These are phyloP conservation scores for Geopemphigus sp. DNA, from an alignment of 1,140 invertebrate species.

Conservation along the genomic window DNA sequence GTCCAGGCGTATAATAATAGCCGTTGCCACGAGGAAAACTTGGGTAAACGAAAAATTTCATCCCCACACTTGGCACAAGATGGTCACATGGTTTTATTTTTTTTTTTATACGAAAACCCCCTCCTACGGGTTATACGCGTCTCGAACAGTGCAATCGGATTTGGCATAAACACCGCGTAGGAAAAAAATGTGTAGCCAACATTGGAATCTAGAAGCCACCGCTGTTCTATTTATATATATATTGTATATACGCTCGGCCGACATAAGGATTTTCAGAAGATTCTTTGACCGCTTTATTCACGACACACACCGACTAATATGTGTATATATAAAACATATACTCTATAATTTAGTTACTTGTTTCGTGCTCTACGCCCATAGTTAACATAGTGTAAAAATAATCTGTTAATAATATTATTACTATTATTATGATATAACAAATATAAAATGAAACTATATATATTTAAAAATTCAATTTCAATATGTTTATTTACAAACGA, in stretches of 20 bases:
- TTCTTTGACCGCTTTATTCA: conserved; percentile 21
- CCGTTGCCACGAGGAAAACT: conserved; percentile 34
- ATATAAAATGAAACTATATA: too few relatives aligned
- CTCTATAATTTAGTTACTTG: neutral
- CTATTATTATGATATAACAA: too few relatives aligned
- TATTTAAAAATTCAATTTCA: too few relatives aligned
- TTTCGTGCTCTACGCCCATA: neutral
- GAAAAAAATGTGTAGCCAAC: conserved; percentile 32
- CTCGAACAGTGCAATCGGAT: conserved; percentile 28
- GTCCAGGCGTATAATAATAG: conserved; percentile 48
- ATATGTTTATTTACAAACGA: too few relatives aligned
- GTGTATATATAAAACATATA: too few relatives aligned
- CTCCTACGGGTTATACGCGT: conserved; percentile 2
- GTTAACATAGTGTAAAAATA: neutral
- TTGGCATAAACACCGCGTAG: conserved; percentile 31
- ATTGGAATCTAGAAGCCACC: conserved; percentile 31
- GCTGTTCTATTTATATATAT: conserved; percentile 24
- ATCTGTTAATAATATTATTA: too few relatives aligned
- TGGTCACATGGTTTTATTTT: conserved; percentile 17
- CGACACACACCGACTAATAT: neutral
- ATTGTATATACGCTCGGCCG: neutral
- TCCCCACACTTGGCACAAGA: conserved; percentile 43
- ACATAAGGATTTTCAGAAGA: conserved; percentile 41
- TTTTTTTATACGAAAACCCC: conserved; percentile 24
- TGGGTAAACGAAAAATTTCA: conserved; percentile 47